Evolutionary conservation across 2,797 vertebrate species (phyloP).

Genomic region (Sorex maritimensis): DNA sequence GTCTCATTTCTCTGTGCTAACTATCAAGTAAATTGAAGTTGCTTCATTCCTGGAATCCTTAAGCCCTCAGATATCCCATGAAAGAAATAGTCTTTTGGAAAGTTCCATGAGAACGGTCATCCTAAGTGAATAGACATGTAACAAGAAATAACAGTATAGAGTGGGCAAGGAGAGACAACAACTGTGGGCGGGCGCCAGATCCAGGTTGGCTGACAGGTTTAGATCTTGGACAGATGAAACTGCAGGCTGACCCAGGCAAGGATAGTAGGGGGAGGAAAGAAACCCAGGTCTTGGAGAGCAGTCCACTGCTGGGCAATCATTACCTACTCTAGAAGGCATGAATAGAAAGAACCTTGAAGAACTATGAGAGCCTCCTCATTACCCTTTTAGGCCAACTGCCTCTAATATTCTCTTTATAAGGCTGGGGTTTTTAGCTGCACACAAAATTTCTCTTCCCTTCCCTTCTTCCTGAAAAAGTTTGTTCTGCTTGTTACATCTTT

Average conservation of each 20-base stretch:
- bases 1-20: rapidly evolving
- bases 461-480: neutral
- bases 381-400: neutral
- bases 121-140: rapidly evolving
- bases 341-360: neutral
- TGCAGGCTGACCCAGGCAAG: neutral
- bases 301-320: neutral
- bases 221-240: neutral
- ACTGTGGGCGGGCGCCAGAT: neutral
- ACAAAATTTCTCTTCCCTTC: neutral
- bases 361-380: neutral
- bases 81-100: conserved; percentile 22
- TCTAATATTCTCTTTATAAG: neutral
- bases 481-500: neutral
- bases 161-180: too few species aligned
- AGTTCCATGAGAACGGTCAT: neutral
- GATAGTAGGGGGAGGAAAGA: neutral
- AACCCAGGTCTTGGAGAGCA: neutral
- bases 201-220: neutral
- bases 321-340: neutral
- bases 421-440: neutral
- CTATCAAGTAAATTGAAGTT: too few species aligned
- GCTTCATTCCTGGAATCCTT: neutral
- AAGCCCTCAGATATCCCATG: too few species aligned
- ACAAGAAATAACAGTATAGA: neutral